Evolutionary conservation across 2,797 vertebrate genomes (phyloP).

Genomic region (Coreius guichenoti): DNA sequence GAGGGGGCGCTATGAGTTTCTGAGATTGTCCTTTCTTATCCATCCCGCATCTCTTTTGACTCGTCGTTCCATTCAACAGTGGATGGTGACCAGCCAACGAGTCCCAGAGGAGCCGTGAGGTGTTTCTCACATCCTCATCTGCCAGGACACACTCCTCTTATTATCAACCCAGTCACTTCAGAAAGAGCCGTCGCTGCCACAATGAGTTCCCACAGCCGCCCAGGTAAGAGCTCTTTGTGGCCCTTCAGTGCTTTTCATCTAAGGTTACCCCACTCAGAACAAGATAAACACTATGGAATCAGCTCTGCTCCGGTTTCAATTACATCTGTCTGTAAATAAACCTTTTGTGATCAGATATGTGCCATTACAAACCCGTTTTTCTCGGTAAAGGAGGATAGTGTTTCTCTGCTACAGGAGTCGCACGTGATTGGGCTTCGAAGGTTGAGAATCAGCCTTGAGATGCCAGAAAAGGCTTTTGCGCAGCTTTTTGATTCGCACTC

Average conservation of each 20-base stretch:
- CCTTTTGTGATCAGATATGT: conserved; percentile 46
- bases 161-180: conserved; percentile 30
- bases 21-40: conserved; percentile 51
- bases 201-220: conserved; percentile 77
- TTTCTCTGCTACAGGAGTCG: conserved; percentile 33
- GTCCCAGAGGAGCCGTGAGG: conserved; percentile 68
- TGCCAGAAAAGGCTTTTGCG: conserved; percentile 56
- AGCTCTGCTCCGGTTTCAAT: conserved; percentile 29
- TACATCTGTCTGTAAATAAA: conserved; percentile 36
- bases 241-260: background rate
- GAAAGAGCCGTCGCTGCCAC: conserved; percentile 34
- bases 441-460: conserved; percentile 47
- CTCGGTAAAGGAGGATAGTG: conserved; percentile 27
- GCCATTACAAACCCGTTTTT: conserved; percentile 37
- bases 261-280: conserved; percentile 19
- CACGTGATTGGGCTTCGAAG: conserved; percentile 45
- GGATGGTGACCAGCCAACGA: conserved; percentile 66
- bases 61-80: conserved; percentile 48
- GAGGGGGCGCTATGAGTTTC: conserved; percentile 58
- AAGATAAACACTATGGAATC: conserved; percentile 25
- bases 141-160: conserved; percentile 42
- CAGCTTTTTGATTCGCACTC: conserved; percentile 56
- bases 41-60: conserved; percentile 39
- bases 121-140: conserved; percentile 58
- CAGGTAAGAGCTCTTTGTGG: conserved; percentile 71